Conservation (phyloP, 2,113 vertebrate genomes). For the Apaloderma vittatum region DNA sequence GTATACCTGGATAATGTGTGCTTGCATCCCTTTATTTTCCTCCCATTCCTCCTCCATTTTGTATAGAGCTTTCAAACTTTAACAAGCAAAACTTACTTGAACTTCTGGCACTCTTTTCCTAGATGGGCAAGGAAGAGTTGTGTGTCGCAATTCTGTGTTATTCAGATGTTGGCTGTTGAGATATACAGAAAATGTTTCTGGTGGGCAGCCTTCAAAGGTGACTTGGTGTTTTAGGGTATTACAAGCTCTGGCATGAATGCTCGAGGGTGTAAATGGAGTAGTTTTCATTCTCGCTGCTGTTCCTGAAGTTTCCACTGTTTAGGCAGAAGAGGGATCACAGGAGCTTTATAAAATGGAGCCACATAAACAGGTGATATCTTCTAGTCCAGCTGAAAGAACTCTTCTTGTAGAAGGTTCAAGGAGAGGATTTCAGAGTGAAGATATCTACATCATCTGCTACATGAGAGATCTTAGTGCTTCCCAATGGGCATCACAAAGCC, state of each 20-base stretch:
- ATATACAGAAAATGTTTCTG: background rate
- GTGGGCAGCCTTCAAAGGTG: background rate
- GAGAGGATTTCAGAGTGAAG: background rate
- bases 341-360: background rate
- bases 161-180: background rate
- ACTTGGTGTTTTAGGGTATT: background rate
- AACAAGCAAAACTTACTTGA: background rate
- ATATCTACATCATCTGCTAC: background rate
- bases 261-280: background rate
- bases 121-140: background rate
- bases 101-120: background rate
- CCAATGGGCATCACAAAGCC: background rate
- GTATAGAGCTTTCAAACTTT: background rate
- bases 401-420: background rate
- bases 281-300: background rate
- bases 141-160: background rate
- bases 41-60: background rate
- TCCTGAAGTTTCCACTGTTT: background rate
- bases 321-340: background rate
- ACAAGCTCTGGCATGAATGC: background rate
- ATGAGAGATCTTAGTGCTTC: background rate
- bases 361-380: background rate
- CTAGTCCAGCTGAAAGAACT: background rate
- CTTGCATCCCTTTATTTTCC: background rate
- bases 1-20: background rate